Base-by-base conservation (phyloP, 2,797 vertebrate species). In the Chaetodon trifasciatus region DNA sequence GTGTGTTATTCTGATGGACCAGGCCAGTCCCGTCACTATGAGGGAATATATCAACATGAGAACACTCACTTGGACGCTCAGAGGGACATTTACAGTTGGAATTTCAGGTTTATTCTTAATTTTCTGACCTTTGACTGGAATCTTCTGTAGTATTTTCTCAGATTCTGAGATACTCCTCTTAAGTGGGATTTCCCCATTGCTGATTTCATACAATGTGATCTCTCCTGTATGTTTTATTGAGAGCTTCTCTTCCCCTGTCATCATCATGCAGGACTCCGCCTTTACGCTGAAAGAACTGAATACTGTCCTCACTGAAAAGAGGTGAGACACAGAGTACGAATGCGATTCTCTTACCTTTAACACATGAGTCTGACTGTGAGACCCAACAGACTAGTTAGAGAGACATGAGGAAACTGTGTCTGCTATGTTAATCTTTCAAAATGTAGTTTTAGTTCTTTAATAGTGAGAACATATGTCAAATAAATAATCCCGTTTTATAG, bases 401-500 rank as follows among this genome's bases (percentile, higher is more conserved):
- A 71, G 37, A 70, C 37, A 39, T 8, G 32, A 37, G 39, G 24
- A 58, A 10, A 58, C 23, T 47, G n/a, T 42, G 53, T 75, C 21
- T 42, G 42, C 49, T 8, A 39, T 6, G 10, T 72, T 86, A 55
- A 85, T 80, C 76, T 76, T 64, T 46, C 23, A 61, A 85, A 69
- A 70, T 52, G 44, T 52, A 42, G 67, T 81, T 82, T 83, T 21
- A 78, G 35, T 40, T 76, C 65, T 79, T 74, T 58, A 82, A 40
- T 63, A 65, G 47, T 76, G 52, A 64, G 68, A 76, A 82, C 83
- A 83, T 78, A 81, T 87, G 88, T 87, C 62, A 53, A 83, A 69
- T 39, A 74, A 86, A 83, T 90, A 88, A 91, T 93, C 86, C 70
- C 8, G 24, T 86, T 87, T 78, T 79, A 56, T 21, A 71, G 75